Percentiles rank a stretch among this genome's conserved stretches.
Evolutionary conservation across 30 jellyfish, hydroid and myxozoan genomes (phyloP).

Genomic region (Catostylus mosaicus): DNA sequence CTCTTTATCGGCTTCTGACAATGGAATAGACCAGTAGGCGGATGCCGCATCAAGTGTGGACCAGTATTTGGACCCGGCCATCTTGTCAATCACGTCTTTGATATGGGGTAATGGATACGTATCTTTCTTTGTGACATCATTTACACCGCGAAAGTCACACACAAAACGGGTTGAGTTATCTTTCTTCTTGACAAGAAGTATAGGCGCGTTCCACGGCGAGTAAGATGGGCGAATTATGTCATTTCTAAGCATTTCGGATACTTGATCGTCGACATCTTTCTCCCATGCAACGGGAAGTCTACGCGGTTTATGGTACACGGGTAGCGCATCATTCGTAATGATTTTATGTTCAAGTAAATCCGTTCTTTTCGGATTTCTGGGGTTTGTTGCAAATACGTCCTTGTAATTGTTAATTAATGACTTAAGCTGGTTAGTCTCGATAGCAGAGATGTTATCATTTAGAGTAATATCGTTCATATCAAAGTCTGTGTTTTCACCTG

Average conservation of each 20-base stretch:
- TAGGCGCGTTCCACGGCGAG: too few relatives aligned
- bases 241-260: conserved; percentile 53
- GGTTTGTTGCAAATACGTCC: conserved; percentile 10
- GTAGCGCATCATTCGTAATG: conserved; percentile 55
- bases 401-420: not conserved
- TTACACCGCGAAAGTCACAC: too few relatives aligned
- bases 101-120: too few relatives aligned
- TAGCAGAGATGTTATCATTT: conserved; percentile 23
- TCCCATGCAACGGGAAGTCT: conserved; percentile 47
- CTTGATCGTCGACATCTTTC: conserved; percentile 54
- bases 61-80: conserved; percentile 60
- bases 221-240: conserved; percentile 46
- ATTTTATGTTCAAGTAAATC: conserved; percentile 18
- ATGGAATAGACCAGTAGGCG: conserved; percentile 68
- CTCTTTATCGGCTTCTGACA: conserved; percentile 46
- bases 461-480: conserved; percentile 25
- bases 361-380: conserved; percentile 45
- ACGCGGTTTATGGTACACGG: too few relatives aligned
- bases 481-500: conserved; percentile 14
- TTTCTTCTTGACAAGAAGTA: conserved; percentile 60
- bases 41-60: too few relatives aligned
- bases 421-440: conserved; percentile 14
- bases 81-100: conserved; percentile 56
- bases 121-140: conserved; percentile 56
- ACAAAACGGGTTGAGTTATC: conserved; percentile 45